Conservation (phyloP, 2,113 vertebrate genomes). For the Eudyptes chrysolophus region DNA sequence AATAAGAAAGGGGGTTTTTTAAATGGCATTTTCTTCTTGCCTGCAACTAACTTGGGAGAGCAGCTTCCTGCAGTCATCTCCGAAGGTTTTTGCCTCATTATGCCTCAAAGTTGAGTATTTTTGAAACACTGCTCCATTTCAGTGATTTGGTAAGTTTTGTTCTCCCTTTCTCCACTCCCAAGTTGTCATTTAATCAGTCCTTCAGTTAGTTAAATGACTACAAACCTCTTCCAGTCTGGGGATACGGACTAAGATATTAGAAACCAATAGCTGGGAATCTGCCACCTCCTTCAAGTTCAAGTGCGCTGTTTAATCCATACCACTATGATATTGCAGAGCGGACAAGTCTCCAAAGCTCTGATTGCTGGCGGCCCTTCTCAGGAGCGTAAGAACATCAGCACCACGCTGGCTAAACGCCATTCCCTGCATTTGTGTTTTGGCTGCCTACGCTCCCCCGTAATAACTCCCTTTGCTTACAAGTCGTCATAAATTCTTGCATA, state of each 20-base stretch:
- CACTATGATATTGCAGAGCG: accelerated
- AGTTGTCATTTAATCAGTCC: neutral
- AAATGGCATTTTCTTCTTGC: neutral
- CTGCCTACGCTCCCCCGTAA: accelerated
- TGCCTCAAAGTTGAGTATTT: neutral
- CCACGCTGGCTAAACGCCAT: neutral
- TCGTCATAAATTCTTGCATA: neutral
- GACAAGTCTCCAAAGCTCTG: neutral
- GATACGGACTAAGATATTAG: neutral
- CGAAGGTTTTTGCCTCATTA: neutral
- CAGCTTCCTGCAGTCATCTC: neutral
- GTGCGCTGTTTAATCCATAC: neutral
- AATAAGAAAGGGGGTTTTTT: neutral
- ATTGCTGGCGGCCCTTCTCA: neutral
- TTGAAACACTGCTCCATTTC: neutral
- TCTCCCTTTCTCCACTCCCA: neutral
- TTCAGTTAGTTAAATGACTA: neutral
- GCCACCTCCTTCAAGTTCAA: neutral
- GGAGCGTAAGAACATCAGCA: neutral
- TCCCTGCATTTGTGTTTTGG: neutral
- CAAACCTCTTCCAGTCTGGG: neutral
- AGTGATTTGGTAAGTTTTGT: neutral
- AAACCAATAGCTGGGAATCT: neutral
- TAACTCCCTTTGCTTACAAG: neutral
- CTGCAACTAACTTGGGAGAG: neutral